A percentile compares a stretch with the other conserved stretches of the same genome.
phyloP scores from a whole-genome alignment of 2,888 invertebrate genomes.

The Salpingus planirostris region DNA sequence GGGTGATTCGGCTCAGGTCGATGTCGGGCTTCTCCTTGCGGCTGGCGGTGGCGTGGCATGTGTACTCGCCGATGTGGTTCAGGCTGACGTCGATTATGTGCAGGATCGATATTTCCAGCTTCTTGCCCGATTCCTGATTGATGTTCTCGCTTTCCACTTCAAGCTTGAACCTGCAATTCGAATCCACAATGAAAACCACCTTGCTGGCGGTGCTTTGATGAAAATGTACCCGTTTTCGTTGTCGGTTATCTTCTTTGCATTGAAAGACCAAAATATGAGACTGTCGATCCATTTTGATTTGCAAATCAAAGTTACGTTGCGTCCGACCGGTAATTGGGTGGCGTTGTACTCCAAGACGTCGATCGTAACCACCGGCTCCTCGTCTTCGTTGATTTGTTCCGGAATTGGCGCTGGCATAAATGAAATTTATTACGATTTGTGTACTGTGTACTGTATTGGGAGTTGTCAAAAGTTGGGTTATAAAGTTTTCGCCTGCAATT shows the following conservation, averaged over 20 bases:
- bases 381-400: conserved; percentile 25
- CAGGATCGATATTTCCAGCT: conserved; percentile 42
- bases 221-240: conserved; percentile 40
- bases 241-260: conserved; percentile 47
- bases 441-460: too few relatives aligned
- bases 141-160: conserved; percentile 40
- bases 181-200: neutral
- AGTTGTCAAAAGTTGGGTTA: too few relatives aligned
- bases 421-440: too few relatives aligned
- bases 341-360: conserved; percentile 35
- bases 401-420: conserved; percentile 7
- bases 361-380: conserved; percentile 32
- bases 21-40: conserved; percentile 20
- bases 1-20: conserved; percentile 31
- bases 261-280: conserved; percentile 51
- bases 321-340: conserved; percentile 38
- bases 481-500: too few relatives aligned
- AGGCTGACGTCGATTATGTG: conserved; percentile 47
- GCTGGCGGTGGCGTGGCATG: conserved; percentile 45
- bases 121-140: conserved; percentile 37
- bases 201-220: neutral
- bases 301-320: conserved; percentile 48
- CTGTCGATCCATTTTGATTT: conserved; percentile 44
- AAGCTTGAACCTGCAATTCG: conserved; percentile 31
- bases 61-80: conserved; percentile 52